Percentiles rank a stretch among this genome's conserved stretches.
Evolutionary conservation across 2,888 invertebrate species (phyloP).

Genomic region (Terebella lapidaria): DNA sequence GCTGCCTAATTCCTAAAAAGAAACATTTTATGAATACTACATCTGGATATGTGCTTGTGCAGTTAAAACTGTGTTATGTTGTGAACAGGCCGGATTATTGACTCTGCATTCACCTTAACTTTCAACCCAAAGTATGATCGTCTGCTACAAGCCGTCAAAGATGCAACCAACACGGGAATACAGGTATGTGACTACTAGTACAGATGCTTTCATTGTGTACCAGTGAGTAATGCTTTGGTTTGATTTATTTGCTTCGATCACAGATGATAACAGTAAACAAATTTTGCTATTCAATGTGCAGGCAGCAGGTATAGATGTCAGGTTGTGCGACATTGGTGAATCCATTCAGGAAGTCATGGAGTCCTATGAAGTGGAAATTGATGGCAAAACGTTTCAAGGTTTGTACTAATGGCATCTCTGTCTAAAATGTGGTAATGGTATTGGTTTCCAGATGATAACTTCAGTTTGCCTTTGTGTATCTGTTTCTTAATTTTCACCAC

Average conservation of each 20-base stretch:
- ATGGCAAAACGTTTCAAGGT: constrained; percentile 85
- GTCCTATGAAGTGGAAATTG: constrained; percentile 94
- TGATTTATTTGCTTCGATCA: background rate
- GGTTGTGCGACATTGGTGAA: constrained; percentile 91
- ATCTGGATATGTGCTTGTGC: too few species aligned
- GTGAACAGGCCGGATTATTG: constrained; percentile 85
- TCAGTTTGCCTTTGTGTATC: too few species aligned
- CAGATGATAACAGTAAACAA: background rate
- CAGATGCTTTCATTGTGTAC: background rate
- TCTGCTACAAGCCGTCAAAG: constrained; percentile 77
- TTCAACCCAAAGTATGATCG: constrained; percentile 96
- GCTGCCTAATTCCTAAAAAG: too few species aligned
- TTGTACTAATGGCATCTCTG: too few species aligned
- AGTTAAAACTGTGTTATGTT: background rate
- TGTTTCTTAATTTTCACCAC: too few species aligned
- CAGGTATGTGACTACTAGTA: constrained; percentile 52
- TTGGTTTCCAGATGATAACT: too few species aligned
- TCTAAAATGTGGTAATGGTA: too few species aligned
- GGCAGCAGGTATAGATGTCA: constrained; percentile 92
- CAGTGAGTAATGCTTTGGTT: background rate
- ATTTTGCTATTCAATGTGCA: constrained; percentile 27
- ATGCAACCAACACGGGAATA: constrained; percentile 98
- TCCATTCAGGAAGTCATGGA: constrained; percentile 99
- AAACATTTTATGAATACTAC: too few species aligned
- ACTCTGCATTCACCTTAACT: constrained; percentile 95